These are phyloP conservation scores for Oryzias curvinotus DNA, from an alignment of 2,113 vertebrate species.

Conservation along the genomic window DNA sequence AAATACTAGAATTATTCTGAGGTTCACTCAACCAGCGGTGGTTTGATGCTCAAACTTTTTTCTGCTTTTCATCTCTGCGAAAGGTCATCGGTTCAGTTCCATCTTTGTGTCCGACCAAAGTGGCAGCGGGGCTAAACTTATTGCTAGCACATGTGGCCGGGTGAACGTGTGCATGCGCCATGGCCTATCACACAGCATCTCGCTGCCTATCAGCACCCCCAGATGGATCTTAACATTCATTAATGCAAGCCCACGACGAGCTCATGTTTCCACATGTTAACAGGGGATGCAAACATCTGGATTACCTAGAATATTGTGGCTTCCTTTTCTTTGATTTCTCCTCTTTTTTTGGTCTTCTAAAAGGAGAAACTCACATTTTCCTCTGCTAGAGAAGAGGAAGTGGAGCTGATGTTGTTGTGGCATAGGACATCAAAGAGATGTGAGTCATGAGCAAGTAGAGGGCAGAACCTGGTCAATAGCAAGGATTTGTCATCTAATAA, in stretches of 20 bases:
- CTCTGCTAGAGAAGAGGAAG: constrained; percentile 34
- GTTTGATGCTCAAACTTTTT: neutral
- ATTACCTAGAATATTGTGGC: constrained; percentile 45
- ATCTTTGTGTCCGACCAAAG: constrained; percentile 46
- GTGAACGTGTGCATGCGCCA: constrained; percentile 51
- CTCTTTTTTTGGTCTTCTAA: constrained; percentile 18
- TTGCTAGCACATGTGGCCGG: constrained; percentile 73
- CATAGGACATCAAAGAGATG: constrained; percentile 63
- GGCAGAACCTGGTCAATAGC: constrained; percentile 65
- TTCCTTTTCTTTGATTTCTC: constrained; percentile 24
- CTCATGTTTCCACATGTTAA: constrained; percentile 49
- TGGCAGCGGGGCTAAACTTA: constrained; percentile 54
- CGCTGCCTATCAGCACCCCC: constrained; percentile 38
- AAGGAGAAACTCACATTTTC: constrained; percentile 19
- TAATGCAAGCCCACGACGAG: constrained; percentile 71
- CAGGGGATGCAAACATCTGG: constrained; percentile 59
- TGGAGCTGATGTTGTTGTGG: constrained; percentile 48
- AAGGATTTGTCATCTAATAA: constrained; percentile 67
- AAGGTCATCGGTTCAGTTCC: constrained; percentile 19
- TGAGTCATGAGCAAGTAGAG: constrained; percentile 57
- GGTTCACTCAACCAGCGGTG: neutral
- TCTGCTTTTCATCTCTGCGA: constrained; percentile 2
- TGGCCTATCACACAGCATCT: constrained; percentile 47
- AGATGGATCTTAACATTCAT: constrained; percentile 63
- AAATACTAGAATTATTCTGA: too few species aligned